A percentile compares a stretch with the other conserved stretches of the same genome.
Evolutionary conservation across 1,140 invertebrate species (phyloP).

Genomic region (Vanessa atalanta): DNA sequence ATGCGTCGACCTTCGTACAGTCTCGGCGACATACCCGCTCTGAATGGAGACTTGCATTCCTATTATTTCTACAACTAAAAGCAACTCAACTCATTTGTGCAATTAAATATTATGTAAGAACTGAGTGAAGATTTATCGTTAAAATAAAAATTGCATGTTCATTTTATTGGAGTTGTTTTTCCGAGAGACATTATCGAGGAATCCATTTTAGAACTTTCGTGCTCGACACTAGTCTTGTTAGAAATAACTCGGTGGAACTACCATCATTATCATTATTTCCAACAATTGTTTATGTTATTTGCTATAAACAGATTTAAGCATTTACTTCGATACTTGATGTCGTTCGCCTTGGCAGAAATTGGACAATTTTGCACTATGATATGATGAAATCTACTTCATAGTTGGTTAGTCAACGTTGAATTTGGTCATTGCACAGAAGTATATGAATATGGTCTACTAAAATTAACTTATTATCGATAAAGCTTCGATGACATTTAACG

Average conservation of each 20-base stretch:
- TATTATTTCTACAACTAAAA: conserved; percentile 15
- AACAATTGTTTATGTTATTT: background rate
- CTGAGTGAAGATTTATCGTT: conserved; percentile 16
- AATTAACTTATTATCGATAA: too few species aligned
- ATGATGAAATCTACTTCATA: too few species aligned
- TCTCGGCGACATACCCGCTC: conserved; percentile 1
- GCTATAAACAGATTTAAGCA: too few species aligned
- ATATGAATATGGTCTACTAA: too few species aligned
- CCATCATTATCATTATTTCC: background rate
- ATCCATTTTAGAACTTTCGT: background rate
- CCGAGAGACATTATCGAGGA: conserved; percentile 9
- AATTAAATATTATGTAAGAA: conserved; percentile 25
- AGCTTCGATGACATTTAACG: too few species aligned
- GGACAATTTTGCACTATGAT: too few species aligned
- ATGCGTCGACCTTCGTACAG: background rate
- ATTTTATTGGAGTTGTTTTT: conserved; percentile 15
- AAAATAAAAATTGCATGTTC: conserved; percentile 9
- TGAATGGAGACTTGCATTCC: conserved; percentile 15
- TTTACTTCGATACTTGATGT: too few species aligned
- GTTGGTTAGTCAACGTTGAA: too few species aligned
- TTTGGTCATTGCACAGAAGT: too few species aligned
- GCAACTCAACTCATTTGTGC: conserved; percentile 19
- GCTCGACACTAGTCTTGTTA: background rate
- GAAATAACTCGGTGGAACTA: background rate
- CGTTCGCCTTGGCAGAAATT: too few species aligned